Evolutionary conservation across 1,140 invertebrate species (phyloP).

Genomic region (Bombus superbus): DNA sequence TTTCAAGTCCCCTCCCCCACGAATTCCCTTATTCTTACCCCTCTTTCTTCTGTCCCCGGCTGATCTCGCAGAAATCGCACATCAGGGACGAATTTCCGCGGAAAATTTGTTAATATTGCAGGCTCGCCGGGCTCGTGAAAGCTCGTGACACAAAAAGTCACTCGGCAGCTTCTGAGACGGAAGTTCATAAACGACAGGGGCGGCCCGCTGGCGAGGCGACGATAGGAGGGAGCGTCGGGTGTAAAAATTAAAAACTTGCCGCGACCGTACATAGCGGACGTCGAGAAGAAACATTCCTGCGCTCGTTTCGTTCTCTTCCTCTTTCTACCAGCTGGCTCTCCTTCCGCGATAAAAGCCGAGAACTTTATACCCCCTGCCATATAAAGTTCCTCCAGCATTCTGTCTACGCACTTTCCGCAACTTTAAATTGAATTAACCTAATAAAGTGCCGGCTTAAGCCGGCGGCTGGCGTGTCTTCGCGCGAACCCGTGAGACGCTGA

Average conservation of each 20-base stretch:
- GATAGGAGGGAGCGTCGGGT: conserved; percentile 1
- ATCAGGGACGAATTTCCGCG: conserved; percentile 62
- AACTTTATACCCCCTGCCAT: conserved; percentile 42
- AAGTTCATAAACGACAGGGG: conserved; percentile 54
- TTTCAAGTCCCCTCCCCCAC: background rate
- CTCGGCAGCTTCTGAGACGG: conserved; percentile 23
- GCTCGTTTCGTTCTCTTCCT: background rate
- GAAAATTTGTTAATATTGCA: conserved; percentile 71
- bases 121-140: conserved; percentile 35
- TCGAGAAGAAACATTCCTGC: conserved; percentile 41
- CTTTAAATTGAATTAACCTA: conserved; percentile 69
- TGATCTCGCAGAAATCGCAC: conserved; percentile 67
- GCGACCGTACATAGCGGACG: conserved; percentile 5
- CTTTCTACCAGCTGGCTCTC: background rate
- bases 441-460: conserved; percentile 45
- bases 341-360: conserved; percentile 36
- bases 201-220: background rate
- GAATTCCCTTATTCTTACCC: background rate
- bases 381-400: conserved; percentile 44
- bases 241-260: conserved; percentile 69
- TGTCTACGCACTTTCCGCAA: conserved; percentile 38
- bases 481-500: background rate
- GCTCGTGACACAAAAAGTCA: conserved; percentile 63
- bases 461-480: no score
- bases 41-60: conserved; percentile 30